A percentile compares a stretch with the other conserved stretches of the same genome.
Conservation (phyloP, 2,113 vertebrate genomes). For the Camelus bactrianus region DNA sequence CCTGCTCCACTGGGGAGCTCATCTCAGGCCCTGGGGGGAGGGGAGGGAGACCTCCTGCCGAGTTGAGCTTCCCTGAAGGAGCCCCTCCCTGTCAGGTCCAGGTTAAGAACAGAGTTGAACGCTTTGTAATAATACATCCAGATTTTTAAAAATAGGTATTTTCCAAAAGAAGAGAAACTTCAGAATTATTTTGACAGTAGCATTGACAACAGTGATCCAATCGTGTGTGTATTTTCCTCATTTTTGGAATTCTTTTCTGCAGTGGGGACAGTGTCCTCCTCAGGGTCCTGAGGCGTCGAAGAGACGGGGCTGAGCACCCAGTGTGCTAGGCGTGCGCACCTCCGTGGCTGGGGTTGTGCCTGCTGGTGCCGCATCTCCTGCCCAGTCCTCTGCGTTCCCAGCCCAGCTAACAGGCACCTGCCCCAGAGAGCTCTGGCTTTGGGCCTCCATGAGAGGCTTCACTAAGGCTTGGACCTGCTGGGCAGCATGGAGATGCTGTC, state of each 20-base stretch:
- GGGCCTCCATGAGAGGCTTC: neutral
- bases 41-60: neutral
- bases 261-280: neutral
- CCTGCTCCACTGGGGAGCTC: neutral
- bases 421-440: neutral
- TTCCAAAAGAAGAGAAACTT: neutral
- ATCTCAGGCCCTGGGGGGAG: neutral
- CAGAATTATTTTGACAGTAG: neutral
- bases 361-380: neutral
- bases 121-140: neutral
- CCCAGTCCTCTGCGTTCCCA: neutral
- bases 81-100: neutral
- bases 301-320: neutral
- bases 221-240: neutral
- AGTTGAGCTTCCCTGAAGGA: neutral
- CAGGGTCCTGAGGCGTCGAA: neutral
- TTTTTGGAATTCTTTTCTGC: conserved; percentile 15
- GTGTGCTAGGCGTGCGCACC: accelerated
- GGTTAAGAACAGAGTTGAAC: neutral
- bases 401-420: neutral
- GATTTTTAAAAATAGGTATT: neutral
- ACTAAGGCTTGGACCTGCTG: neutral
- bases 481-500: too few relatives aligned
- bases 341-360: neutral
- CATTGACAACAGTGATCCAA: neutral